Percentiles rank a stretch among this genome's conserved stretches.
Evolutionary conservation across 2,113 vertebrate genomes (phyloP).

Genomic region (Tupaia tana): DNA sequence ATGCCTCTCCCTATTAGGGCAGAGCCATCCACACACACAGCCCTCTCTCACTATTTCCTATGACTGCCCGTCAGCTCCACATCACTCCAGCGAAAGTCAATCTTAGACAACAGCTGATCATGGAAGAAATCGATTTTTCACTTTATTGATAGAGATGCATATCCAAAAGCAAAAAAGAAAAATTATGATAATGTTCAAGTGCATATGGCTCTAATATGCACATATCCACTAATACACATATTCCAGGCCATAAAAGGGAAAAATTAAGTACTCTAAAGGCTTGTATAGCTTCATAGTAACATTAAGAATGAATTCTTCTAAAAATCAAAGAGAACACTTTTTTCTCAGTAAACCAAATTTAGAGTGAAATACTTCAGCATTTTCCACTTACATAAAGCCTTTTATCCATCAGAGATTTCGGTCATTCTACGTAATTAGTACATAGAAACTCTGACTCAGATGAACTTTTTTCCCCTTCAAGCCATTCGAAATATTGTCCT

Average conservation of each 20-base stretch:
- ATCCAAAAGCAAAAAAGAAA: not conserved
- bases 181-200: not conserved
- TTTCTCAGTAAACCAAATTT: conserved; percentile 32
- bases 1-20: not conserved
- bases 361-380: not conserved
- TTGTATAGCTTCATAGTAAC: not conserved
- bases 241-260: not conserved
- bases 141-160: not conserved
- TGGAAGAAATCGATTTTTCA: not conserved
- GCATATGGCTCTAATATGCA: not conserved
- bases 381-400: conserved; percentile 29
- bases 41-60: not conserved
- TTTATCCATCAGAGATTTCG: not conserved
- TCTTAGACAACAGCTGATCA: not conserved
- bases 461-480: not conserved
- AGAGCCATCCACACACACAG: not conserved
- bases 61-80: not conserved
- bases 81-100: not conserved
- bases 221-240: not conserved
- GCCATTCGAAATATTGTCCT: not conserved
- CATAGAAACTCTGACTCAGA: not conserved
- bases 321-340: conserved; percentile 15
- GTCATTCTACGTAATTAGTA: not conserved
- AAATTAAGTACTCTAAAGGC: not conserved
- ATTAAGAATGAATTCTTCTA: not conserved